Conservation (phyloP, 2,797 vertebrate genomes). For the Falco rusticolus region DNA sequence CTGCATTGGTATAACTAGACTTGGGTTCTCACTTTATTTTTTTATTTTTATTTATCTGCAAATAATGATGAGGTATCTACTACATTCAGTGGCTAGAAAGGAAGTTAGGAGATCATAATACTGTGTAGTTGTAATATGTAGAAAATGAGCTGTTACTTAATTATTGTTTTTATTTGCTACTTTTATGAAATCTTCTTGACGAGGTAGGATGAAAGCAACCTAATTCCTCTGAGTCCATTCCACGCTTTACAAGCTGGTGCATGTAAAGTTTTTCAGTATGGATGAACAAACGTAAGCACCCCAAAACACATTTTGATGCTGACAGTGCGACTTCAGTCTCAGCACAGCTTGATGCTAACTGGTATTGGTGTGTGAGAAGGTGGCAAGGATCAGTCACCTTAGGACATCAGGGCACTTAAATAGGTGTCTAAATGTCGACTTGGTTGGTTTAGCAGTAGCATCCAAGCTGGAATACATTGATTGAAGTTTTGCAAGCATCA, state of each 20-base stretch:
- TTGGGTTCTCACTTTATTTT: background rate
- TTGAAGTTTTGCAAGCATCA: slow-evolving; percentile 46
- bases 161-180: background rate
- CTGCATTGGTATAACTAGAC: background rate
- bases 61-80: background rate
- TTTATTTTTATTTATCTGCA: background rate
- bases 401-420: background rate
- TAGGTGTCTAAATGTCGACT: background rate
- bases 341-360: background rate
- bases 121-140: slow-evolving; percentile 30
- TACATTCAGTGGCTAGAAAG: background rate
- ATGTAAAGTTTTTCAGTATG: background rate
- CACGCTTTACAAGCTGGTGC: slow-evolving; percentile 56
- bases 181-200: slow-evolving; percentile 25
- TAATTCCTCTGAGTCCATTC: slow-evolving; percentile 49
- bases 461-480: background rate
- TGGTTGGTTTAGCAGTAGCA: background rate
- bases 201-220: slow-evolving; percentile 39
- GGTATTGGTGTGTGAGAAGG: background rate
- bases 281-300: background rate
- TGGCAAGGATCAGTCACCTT: background rate
- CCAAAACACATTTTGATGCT: background rate
- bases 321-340: background rate
- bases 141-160: slow-evolving; percentile 42
- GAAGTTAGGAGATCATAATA: slow-evolving; percentile 24